phyloP scores from a whole-genome alignment of 2,888 invertebrate genomes.

The Eupithecia subfuscata region DNA sequence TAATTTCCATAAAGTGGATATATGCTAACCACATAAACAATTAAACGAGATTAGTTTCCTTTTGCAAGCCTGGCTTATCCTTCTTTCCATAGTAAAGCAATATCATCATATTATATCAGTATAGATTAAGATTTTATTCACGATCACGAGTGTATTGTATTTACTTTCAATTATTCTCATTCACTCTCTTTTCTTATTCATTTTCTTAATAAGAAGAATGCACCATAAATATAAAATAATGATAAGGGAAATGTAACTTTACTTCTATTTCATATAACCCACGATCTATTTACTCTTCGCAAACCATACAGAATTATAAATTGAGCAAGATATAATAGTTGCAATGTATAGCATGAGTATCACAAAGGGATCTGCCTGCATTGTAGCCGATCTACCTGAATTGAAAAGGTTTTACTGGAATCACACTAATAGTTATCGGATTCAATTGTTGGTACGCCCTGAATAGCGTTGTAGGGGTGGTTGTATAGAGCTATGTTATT shows the following conservation, averaged over 20 bases:
- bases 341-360: neutral
- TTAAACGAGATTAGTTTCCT: conserved; percentile 2
- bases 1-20: neutral
- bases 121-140: neutral
- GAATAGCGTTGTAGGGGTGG: neutral
- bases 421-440: neutral
- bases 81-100: conserved; percentile 1
- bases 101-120: neutral
- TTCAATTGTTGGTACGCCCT: neutral
- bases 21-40: neutral
- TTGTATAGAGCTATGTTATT: neutral
- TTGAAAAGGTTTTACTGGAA: neutral
- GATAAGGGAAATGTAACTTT: neutral
- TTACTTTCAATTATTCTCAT: neutral
- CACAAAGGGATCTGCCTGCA: neutral
- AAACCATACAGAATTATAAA: neutral
- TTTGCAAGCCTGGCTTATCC: neutral
- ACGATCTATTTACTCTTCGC: neutral
- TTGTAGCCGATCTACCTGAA: neutral
- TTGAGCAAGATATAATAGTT: neutral
- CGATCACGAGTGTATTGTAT: neutral
- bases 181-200: neutral
- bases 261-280: neutral
- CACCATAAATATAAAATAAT: no score
- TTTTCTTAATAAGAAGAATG: neutral